Evolutionary conservation across 1,140 invertebrate species (phyloP).

Genomic region (Plutomurus gul): DNA sequence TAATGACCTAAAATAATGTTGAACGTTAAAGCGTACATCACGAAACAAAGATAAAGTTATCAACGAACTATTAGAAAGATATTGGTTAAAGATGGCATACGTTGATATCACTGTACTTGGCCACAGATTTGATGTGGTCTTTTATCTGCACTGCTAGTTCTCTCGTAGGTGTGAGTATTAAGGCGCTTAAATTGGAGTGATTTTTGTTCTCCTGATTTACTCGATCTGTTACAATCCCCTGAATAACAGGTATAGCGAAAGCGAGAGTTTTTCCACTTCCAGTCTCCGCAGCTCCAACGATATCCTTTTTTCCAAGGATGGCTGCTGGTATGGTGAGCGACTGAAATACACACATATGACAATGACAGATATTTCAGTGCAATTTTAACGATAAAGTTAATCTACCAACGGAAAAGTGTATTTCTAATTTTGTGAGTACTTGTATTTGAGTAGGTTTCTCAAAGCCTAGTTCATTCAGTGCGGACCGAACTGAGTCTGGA

Average conservation of each 20-base stretch:
- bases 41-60: not conserved
- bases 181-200: slow-evolving; percentile 66
- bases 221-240: slow-evolving; percentile 72
- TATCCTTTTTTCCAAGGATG: slow-evolving; percentile 81
- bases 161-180: slow-evolving; percentile 91
- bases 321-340: slow-evolving; percentile 77
- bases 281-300: slow-evolving; percentile 94
- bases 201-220: slow-evolving; percentile 27
- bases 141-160: slow-evolving; percentile 94
- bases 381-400: not conserved
- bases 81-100: slow-evolving; percentile 55
- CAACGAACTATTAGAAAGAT: not conserved
- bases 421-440: slow-evolving; percentile 52
- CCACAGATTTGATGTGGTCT: slow-evolving; percentile 77
- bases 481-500: slow-evolving; percentile 71
- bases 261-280: slow-evolving; percentile 97
- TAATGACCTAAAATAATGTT: slow-evolving; percentile 64
- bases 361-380: not conserved
- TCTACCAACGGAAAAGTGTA: no score
- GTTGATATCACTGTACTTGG: slow-evolving; percentile 77
- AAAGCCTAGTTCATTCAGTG: slow-evolving; percentile 77
- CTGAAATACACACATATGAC: slow-evolving; percentile 58
- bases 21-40: no score
- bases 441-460: slow-evolving; percentile 81
- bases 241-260: slow-evolving; percentile 90